Evolutionary conservation across 2,113 vertebrate genomes (phyloP).

Genomic region (Vombatus ursinus): DNA sequence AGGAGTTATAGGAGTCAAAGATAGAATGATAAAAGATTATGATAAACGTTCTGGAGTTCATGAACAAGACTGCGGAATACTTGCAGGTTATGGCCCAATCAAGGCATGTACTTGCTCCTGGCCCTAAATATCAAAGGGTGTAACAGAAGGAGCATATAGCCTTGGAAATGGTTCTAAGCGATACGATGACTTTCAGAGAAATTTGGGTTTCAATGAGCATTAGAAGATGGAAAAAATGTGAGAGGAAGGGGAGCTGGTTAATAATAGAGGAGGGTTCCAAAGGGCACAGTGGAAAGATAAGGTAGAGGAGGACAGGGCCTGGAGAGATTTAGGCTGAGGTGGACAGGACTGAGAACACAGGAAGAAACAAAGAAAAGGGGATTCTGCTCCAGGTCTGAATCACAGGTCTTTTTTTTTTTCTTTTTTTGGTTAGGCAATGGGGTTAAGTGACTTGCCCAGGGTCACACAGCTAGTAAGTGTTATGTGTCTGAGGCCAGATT

Average conservation of each 20-base stretch:
- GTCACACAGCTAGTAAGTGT: too few species aligned
- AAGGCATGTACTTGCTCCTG: neutral
- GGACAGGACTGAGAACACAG: neutral
- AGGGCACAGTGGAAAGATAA: neutral
- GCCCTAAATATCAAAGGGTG: neutral
- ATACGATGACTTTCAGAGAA: neutral
- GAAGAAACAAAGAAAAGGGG: neutral
- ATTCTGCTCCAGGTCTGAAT: neutral
- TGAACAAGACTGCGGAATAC: neutral
- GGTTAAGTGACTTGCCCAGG: too few species aligned
- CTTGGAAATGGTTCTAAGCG: neutral
- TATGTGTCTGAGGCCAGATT: too few species aligned
- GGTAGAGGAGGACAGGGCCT: neutral
- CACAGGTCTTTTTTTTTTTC: neutral
- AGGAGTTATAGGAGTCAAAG: neutral
- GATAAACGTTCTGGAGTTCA: neutral
- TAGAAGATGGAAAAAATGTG: neutral
- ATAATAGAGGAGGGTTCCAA: neutral
- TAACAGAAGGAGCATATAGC: neutral
- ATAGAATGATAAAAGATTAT: conserved; percentile 18
- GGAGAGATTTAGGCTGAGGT: neutral
- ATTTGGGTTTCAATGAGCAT: neutral
- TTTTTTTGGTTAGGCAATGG: too few species aligned
- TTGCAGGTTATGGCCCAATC: neutral
- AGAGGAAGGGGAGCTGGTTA: neutral